Percentiles rank a stretch among this genome's conserved stretches.
These are phyloP conservation scores for Prochilodus magdalenae DNA, from an alignment of 2,113 vertebrate species.

Conservation along the genomic window DNA sequence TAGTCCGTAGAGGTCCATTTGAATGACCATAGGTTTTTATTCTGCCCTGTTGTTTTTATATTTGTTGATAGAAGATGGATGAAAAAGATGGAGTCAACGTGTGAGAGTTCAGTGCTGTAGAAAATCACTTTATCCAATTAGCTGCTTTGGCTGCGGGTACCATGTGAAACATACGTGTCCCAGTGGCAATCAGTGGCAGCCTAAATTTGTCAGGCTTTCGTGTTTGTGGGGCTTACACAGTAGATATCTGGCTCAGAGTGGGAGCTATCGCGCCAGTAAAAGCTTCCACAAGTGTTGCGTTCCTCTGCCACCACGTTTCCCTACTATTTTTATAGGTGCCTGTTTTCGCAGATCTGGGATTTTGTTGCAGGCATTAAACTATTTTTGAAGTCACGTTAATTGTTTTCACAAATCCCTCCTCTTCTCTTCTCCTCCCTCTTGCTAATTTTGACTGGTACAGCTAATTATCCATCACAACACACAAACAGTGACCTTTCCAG, in stretches of 20 bases:
- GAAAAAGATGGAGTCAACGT: background rate
- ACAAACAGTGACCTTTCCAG: constrained; percentile 25
- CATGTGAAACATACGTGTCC: constrained; percentile 43
- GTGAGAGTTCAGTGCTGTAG: constrained; percentile 27
- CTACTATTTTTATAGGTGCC: constrained; percentile 51
- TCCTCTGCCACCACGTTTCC: constrained; percentile 37
- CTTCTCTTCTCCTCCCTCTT: background rate
- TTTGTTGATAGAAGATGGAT: background rate
- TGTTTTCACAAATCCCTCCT: constrained; percentile 15
- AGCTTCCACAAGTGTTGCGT: constrained; percentile 31
- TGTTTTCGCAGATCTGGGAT: constrained; percentile 42
- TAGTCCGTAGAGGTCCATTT: background rate
- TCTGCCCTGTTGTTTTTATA: background rate
- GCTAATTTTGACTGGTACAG: background rate
- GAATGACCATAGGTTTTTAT: background rate
- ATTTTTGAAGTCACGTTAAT: constrained; percentile 44
- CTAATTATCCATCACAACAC: constrained; percentile 34
- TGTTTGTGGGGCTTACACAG: constrained; percentile 22
- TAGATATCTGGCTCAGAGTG: constrained; percentile 29
- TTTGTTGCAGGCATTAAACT: constrained; percentile 3
- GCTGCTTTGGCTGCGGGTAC: constrained; percentile 41
- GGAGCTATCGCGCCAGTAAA: constrained; percentile 15
- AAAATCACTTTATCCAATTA: constrained; percentile 51
- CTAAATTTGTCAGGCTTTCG: constrained; percentile 48
- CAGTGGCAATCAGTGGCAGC: constrained; percentile 44